A percentile compares a stretch with the other conserved stretches of the same genome.
These are phyloP conservation scores for Busseola fusca DNA, from an alignment of 2,888 invertebrate genomes.

Conservation along the genomic window DNA sequence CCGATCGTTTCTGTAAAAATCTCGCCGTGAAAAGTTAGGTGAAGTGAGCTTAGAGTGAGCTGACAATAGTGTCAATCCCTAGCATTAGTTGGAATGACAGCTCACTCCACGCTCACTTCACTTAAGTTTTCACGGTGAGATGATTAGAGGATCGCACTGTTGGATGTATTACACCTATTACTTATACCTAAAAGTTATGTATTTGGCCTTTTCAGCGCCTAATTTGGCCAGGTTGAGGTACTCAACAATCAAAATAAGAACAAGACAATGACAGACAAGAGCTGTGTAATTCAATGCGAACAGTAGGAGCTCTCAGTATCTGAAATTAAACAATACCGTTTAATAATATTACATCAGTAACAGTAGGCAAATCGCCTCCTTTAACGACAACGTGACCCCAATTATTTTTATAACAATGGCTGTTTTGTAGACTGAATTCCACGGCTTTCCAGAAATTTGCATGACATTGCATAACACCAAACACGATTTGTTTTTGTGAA, in stretches of 20 bases:
- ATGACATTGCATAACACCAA: slow-evolving; percentile 80
- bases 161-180: slow-evolving; percentile 43
- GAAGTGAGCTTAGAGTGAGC: too few species aligned
- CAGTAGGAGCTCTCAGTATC: slow-evolving; percentile 15
- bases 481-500: slow-evolving; percentile 80
- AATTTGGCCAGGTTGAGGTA: slow-evolving; percentile 41
- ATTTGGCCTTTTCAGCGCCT: slow-evolving; percentile 40
- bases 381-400: slow-evolving; percentile 78
- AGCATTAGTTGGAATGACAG: too few species aligned
- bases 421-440: slow-evolving; percentile 77
- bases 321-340: slow-evolving; percentile 47
- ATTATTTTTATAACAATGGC: slow-evolving; percentile 85
- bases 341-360: slow-evolving; percentile 36
- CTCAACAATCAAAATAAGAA: neutral
- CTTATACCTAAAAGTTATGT: slow-evolving; percentile 40
- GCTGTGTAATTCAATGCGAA: slow-evolving; percentile 45
- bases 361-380: slow-evolving; percentile 27
- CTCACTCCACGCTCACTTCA: too few species aligned
- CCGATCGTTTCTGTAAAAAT: too few species aligned
- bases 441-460: slow-evolving; percentile 79
- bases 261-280: slow-evolving; percentile 60
- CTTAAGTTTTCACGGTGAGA: too few species aligned
- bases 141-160: too few species aligned
- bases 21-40: too few species aligned
- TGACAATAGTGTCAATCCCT: too few species aligned